A percentile compares a stretch with the other conserved stretches of the same genome.
Conservation (phyloP, 2,888 invertebrate genomes). For the Mesodorylaimus sp. region DNA sequence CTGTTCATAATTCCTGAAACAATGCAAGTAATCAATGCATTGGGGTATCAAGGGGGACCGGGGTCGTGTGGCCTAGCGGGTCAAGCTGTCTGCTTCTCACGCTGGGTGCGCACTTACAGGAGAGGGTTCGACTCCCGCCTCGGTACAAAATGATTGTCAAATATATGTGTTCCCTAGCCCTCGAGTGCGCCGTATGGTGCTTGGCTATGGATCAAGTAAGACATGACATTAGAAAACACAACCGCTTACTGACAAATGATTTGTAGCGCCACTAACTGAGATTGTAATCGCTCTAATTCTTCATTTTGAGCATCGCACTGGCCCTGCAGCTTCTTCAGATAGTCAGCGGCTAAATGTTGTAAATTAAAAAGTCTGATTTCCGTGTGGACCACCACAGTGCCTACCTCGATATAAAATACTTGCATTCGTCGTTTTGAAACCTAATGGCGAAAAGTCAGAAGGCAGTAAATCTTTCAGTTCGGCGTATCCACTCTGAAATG, state of each 20-base stretch:
- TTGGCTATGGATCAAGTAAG: no score
- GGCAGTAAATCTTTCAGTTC: conserved; percentile 28
- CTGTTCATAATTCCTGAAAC: conserved; percentile 18
- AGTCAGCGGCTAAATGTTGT: conserved; percentile 20
- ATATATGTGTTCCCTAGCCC: no score
- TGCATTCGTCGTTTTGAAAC: conserved; percentile 29
- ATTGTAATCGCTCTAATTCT: conserved; percentile 16
- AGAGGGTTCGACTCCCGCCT: no score
- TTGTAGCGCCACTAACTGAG: conserved; percentile 21
- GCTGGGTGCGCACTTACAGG: no score
- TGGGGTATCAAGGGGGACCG: no score
- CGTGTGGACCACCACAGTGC: no score
- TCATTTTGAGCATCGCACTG: conserved; percentile 17
- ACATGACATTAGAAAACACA: background rate
- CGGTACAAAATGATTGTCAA: no score
- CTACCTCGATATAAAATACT: conserved; percentile 22
- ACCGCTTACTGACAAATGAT: conserved; percentile 23
- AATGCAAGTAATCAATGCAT: no score
- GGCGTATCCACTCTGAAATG: conserved; percentile 24
- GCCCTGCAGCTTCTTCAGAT: conserved; percentile 20
- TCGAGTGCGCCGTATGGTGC: no score
- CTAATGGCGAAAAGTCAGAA: conserved; percentile 21
- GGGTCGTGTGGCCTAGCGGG: background rate
- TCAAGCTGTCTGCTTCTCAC: no score
- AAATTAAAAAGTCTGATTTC: background rate